Percentiles rank a stretch among this genome's conserved stretches.
Conservation (phyloP, 1,140 invertebrate genomes). For the Streblospio benedicti region DNA sequence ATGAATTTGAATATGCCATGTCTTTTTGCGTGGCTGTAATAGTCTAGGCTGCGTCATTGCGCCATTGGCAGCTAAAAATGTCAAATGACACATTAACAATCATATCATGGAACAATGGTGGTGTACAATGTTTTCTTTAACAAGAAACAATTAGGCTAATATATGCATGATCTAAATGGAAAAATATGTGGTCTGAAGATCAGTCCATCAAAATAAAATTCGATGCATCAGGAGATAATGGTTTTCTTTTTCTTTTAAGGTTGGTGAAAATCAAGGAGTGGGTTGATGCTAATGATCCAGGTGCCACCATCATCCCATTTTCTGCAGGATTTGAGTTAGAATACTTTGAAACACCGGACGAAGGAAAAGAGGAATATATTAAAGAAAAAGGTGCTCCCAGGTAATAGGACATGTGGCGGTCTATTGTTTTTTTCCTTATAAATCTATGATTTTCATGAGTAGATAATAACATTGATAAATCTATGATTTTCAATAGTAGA, state of each 20-base stretch:
- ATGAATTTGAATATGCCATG: too few species aligned
- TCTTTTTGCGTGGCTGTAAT: too few species aligned
- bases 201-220: too few species aligned
- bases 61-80: too few species aligned
- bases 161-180: too few species aligned
- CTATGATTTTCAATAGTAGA: neutral
- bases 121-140: too few species aligned
- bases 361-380: slow-evolving; percentile 64
- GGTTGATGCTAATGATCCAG: slow-evolving; percentile 95
- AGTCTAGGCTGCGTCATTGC: too few species aligned
- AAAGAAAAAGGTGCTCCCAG: slow-evolving; percentile 72
- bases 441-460: neutral
- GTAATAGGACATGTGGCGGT: slow-evolving; percentile 49
- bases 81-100: too few species aligned
- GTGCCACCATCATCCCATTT: slow-evolving; percentile 84
- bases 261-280: slow-evolving; percentile 97
- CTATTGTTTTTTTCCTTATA: neutral
- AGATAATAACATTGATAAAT: neutral
- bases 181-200: too few species aligned
- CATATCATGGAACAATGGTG: too few species aligned
- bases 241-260: slow-evolving; percentile 57
- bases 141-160: too few species aligned
- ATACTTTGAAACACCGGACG: slow-evolving; percentile 73
- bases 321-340: slow-evolving; percentile 85
- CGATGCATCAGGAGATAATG: too few species aligned